phyloP scores from a whole-genome alignment of 2,888 invertebrate genomes.

The Chymomyza caudatula region DNA sequence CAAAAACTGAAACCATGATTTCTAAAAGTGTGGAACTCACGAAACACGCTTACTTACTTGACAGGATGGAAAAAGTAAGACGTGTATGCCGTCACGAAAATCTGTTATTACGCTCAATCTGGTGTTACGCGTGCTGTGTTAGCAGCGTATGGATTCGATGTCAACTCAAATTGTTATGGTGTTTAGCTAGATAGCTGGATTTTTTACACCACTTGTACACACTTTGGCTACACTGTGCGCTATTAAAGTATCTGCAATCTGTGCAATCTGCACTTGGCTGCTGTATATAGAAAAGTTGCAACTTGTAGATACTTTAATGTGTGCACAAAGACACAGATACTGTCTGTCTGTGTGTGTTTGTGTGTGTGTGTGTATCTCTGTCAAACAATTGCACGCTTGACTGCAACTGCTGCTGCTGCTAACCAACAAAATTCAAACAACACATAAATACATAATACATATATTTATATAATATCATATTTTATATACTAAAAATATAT shows the following conservation, averaged over 20 bases:
- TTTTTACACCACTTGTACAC: too few species aligned
- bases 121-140: too few species aligned
- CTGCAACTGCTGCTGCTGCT: conserved; percentile 14
- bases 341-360: neutral
- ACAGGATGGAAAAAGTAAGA: too few species aligned
- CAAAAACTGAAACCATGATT: too few species aligned
- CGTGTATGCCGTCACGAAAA: too few species aligned
- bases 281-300: neutral
- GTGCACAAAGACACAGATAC: conserved; percentile 6
- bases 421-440: conserved; percentile 30
- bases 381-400: conserved; percentile 62
- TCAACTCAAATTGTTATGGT: too few species aligned
- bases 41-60: too few species aligned
- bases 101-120: too few species aligned
- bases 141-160: too few species aligned
- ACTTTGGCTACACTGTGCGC: too few species aligned
- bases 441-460: conserved; percentile 5
- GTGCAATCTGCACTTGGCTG: neutral
- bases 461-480: conserved; percentile 24
- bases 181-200: too few species aligned
- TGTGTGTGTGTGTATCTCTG: conserved; percentile 17
- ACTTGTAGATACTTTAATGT: conserved; percentile 18
- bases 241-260: neutral
- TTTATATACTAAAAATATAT: conserved; percentile 32
- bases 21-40: too few species aligned